Conservation (phyloP, 1,140 invertebrate genomes). For the Tetramorium alpestre region DNA sequence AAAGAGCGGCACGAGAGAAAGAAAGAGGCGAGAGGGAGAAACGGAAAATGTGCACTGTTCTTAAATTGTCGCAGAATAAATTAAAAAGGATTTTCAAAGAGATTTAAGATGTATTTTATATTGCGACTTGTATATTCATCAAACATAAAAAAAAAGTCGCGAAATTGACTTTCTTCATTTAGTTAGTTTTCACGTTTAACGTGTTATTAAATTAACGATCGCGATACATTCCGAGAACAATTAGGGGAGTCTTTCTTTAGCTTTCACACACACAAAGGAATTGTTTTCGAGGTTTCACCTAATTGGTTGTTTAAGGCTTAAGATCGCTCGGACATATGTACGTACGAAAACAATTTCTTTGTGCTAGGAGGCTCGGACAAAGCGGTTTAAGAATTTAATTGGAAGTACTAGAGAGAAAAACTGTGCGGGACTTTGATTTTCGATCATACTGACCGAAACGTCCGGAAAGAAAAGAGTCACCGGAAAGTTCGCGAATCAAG, state of each 20-base stretch:
- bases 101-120: neutral
- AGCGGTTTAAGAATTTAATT: slow-evolving; percentile 67
- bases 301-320: neutral
- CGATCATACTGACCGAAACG: slow-evolving; percentile 29
- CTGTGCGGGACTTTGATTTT: slow-evolving; percentile 61
- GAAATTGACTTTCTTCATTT: slow-evolving; percentile 18
- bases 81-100: slow-evolving; percentile 16
- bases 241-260: neutral
- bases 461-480: slow-evolving; percentile 2
- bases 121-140: neutral
- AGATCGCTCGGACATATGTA: neutral
- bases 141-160: neutral
- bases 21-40: neutral
- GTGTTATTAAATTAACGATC: slow-evolving; percentile 11
- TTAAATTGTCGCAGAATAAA: slow-evolving; percentile 13
- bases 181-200: slow-evolving; percentile 9
- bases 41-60: neutral
- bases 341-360: slow-evolving; percentile 45
- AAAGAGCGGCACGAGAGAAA: neutral
- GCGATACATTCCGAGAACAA: neutral
- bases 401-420: slow-evolving; percentile 27
- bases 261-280: neutral
- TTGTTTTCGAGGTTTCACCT: neutral
- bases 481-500: slow-evolving; percentile 63
- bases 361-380: slow-evolving; percentile 35